A percentile compares a stretch with the other conserved stretches of the same genome.
These are phyloP conservation scores for Pandemis corylana DNA, from an alignment of 2,888 invertebrate species.

Conservation along the genomic window DNA sequence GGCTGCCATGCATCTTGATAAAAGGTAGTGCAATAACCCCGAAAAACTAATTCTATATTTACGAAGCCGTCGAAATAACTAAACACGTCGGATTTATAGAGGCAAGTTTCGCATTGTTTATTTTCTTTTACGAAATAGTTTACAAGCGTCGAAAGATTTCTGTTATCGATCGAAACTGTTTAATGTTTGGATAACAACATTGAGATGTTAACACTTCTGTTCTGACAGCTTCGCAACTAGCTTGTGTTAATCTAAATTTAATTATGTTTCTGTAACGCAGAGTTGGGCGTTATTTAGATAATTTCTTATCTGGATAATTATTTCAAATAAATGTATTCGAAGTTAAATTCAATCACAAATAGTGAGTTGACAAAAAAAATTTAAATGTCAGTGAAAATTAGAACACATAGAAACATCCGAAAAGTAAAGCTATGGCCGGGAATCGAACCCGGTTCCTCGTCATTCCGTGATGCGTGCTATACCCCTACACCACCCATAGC, in stretches of 20 bases:
- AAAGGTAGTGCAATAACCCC: constrained; percentile 8
- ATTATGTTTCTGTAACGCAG: background rate
- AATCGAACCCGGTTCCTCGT: too few relatives aligned
- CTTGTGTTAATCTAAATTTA: background rate
- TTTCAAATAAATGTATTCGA: too few relatives aligned
- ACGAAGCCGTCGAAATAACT: background rate
- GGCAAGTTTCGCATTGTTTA: constrained; percentile 9
- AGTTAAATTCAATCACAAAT: too few relatives aligned
- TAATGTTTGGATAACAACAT: background rate
- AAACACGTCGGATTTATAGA: constrained; percentile 7
- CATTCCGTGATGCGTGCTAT: too few relatives aligned
- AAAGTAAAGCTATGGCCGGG: too few relatives aligned
- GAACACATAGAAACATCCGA: too few relatives aligned
- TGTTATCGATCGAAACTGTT: constrained; percentile 14
- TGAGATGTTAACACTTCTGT: background rate
- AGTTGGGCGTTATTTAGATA: too few relatives aligned
- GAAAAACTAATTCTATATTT: background rate
- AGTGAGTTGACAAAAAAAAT: too few relatives aligned
- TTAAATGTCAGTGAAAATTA: too few relatives aligned
- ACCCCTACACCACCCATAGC: too few relatives aligned
- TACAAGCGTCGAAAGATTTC: constrained; percentile 21
- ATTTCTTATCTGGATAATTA: too few relatives aligned
- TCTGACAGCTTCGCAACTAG: background rate
- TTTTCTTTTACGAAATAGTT: constrained; percentile 23
- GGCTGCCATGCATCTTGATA: background rate